Conservation (phyloP, 2,797 vertebrate species). For the Arctocebus calabarensis region DNA sequence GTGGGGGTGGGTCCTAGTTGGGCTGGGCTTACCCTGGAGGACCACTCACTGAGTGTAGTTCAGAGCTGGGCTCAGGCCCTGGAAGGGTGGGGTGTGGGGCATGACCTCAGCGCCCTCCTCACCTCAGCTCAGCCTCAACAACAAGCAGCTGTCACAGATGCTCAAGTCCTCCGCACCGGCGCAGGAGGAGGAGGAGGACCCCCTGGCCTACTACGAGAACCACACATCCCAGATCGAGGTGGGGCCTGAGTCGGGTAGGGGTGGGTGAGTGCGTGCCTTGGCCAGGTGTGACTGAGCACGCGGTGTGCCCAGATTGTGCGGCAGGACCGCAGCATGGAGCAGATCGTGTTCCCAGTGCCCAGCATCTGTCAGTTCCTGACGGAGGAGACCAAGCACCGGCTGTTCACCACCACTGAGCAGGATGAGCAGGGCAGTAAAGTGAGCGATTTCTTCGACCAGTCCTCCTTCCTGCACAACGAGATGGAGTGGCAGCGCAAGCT, state of each 20-base stretch:
- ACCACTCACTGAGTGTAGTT: background rate
- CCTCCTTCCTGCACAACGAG: slow-evolving; percentile 97
- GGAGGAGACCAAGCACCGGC: slow-evolving; percentile 94
- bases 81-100: background rate
- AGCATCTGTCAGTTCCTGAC: slow-evolving; percentile 97
- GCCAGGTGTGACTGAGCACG: background rate
- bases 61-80: background rate
- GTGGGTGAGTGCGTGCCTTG: rapidly evolving
- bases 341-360: slow-evolving; percentile 97
- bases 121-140: slow-evolving; percentile 95
- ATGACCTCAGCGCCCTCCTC: background rate
- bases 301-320: slow-evolving; percentile 92
- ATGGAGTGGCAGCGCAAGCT: slow-evolving; percentile 99
- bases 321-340: slow-evolving; percentile 98
- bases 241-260: background rate
- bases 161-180: slow-evolving; percentile 92
- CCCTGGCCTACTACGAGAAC: slow-evolving; percentile 94
- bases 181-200: slow-evolving; percentile 93
- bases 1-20: background rate
- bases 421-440: slow-evolving; percentile 99
- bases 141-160: slow-evolving; percentile 96
- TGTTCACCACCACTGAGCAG: slow-evolving; percentile 97
- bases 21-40: background rate
- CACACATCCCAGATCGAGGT: slow-evolving; percentile 97
- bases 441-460: slow-evolving; percentile 97